Percentiles rank a stretch among this genome's conserved stretches.
These are phyloP conservation scores for Bos indicus DNA, from an alignment of 2,113 vertebrate species.

Conservation along the genomic window DNA sequence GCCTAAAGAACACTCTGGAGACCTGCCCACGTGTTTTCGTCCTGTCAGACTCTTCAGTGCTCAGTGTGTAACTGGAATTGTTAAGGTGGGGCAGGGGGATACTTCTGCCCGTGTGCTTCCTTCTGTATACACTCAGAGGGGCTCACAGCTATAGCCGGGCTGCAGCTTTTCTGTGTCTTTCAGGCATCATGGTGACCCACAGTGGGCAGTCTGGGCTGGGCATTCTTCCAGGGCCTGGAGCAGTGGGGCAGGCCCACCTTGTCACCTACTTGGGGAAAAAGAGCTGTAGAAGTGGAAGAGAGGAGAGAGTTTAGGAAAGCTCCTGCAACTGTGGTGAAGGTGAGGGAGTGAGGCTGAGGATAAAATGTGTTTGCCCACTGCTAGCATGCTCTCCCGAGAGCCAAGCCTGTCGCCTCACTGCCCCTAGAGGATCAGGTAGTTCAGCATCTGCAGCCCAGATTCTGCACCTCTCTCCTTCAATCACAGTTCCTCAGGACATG, in stretches of 20 bases:
- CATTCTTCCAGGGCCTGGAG: neutral
- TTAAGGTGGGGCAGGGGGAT: neutral
- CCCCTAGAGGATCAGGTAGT: neutral
- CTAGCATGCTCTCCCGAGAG: neutral
- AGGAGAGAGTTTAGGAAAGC: neutral
- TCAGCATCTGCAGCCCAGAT: neutral
- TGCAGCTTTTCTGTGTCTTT: neutral
- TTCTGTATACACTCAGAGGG: rapidly evolving
- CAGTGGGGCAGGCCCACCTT: neutral
- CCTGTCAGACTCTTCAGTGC: neutral
- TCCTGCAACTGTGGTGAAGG: neutral
- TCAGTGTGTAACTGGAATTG: rapidly evolving
- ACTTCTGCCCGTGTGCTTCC: neutral
- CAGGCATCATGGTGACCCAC: neutral
- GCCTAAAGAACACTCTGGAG: neutral
- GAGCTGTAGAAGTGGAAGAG: neutral
- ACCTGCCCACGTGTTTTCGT: rapidly evolving
- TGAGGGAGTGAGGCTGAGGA: neutral
- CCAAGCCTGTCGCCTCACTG: neutral
- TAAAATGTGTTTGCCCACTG: neutral
- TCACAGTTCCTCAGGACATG: neutral
- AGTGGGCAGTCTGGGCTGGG: neutral
- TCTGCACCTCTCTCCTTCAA: rapidly evolving
- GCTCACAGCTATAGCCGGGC: neutral
- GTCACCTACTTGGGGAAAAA: neutral